Evolutionary conservation across 2,888 invertebrate species (phyloP).

Genomic region (Exocentrus adspersus): DNA sequence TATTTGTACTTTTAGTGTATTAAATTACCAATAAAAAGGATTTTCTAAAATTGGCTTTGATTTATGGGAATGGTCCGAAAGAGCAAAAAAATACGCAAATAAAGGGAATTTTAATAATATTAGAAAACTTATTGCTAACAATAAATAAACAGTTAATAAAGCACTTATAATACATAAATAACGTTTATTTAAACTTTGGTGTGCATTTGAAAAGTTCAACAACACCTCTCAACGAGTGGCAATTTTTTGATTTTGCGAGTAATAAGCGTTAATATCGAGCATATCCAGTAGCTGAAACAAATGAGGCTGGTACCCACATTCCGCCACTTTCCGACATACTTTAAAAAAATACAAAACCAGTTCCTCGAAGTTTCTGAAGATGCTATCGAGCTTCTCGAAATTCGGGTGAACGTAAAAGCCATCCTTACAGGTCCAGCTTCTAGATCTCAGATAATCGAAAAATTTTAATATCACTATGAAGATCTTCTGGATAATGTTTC

Average conservation of each 20-base stretch:
- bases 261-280: conserved; percentile 73
- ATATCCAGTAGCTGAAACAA: conserved; percentile 72
- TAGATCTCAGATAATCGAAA: conserved; percentile 69
- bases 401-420: conserved; percentile 69
- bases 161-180: conserved; percentile 6
- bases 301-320: conserved; percentile 75
- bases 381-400: conserved; percentile 67
- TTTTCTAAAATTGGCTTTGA: conserved; percentile 7
- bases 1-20: conserved; percentile 16
- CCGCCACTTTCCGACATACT: conserved; percentile 71
- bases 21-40: conserved; percentile 4
- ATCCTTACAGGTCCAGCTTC: conserved; percentile 68
- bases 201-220: conserved; percentile 5
- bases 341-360: conserved; percentile 73
- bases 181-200: conserved; percentile 23
- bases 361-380: conserved; percentile 66
- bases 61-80: background rate
- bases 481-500: conserved; percentile 75
- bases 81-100: background rate
- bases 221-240: background rate
- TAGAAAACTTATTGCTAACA: conserved; percentile 4
- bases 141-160: conserved; percentile 12
- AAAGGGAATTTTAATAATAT: conserved; percentile 1
- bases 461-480: conserved; percentile 79
- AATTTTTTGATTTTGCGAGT: conserved; percentile 48